These are phyloP conservation scores for Drosophila buzzatii DNA, from an alignment of 2,888 invertebrate species.

Conservation along the genomic window DNA sequence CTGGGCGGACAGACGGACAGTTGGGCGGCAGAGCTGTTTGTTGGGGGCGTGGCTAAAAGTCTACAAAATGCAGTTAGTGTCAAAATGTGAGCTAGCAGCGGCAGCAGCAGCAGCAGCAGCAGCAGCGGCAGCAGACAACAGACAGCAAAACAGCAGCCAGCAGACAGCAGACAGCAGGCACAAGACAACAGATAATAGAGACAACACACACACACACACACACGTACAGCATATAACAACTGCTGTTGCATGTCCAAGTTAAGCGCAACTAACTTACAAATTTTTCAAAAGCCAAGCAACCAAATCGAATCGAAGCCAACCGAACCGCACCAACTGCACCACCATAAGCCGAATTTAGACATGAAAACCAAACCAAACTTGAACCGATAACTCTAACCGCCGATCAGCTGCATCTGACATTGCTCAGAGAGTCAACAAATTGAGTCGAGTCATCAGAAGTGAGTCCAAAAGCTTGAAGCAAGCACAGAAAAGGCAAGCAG, in stretches of 20 bases:
- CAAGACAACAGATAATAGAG: slow-evolving; percentile 10
- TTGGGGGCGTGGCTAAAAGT: slow-evolving; percentile 40
- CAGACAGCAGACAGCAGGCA: slow-evolving; percentile 10
- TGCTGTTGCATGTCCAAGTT: slow-evolving; percentile 36
- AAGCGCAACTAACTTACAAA: slow-evolving; percentile 40
- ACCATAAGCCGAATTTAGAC: background rate
- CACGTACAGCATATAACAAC: slow-evolving; percentile 1
- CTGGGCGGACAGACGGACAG: background rate
- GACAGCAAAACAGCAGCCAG: slow-evolving; percentile 15
- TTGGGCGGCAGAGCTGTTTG: slow-evolving; percentile 2
- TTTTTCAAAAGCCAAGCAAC: slow-evolving; percentile 14
- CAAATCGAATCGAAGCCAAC: background rate
- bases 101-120: background rate
- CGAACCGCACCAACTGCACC: background rate
- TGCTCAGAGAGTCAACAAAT: background rate
- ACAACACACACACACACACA: slow-evolving; percentile 10
- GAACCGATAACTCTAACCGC: background rate
- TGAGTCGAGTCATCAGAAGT: background rate
- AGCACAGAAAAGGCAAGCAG: too few relatives aligned
- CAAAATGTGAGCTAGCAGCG: slow-evolving; percentile 59
- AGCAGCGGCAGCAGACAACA: slow-evolving; percentile 3
- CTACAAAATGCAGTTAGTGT: slow-evolving; percentile 72
- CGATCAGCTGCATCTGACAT: background rate
- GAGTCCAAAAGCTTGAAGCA: too few relatives aligned
- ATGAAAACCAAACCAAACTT: background rate